Base-by-base conservation (phyloP, 2,888 invertebrate species). In the Taphrorychus bicolor region DNA sequence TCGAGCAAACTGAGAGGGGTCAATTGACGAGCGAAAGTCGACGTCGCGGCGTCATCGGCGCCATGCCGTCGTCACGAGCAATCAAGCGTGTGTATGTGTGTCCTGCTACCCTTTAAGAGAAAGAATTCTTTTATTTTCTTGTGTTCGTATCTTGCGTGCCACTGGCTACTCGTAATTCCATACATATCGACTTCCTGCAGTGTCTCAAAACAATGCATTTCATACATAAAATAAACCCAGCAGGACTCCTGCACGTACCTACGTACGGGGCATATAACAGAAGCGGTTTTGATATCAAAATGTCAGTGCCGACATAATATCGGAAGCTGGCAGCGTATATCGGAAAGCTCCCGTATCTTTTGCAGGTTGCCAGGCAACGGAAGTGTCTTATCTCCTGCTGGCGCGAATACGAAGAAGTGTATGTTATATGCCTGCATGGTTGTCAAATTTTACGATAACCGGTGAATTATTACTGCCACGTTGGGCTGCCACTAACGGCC, bases 391-490 rank as follows among this genome's bases (percentile, higher is more conserved):
- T 68, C 68, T 67, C 40, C 48, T 54, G 62, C 62, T 59, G 63
- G 63, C 61, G 63, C 57, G 61, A 63, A 63, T 61, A 53, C 59
- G 24, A 42, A 63, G 63, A 61, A 63, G 51, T 68, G 63, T 68
- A 68, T 68, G 68, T 68, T 68, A 59, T 63, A 45, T 69, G 69
- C 64, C 60, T 69, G 69, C 64, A 69, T 57, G 69, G 64, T 52
- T 69, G 69, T 69, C 69, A 69, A 69, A 69, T 69, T 65, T 65
- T 59, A 60, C 69, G 68, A 68, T 68, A 68, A 68, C 63, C 62
- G 63, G 48, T 63, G 62, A 67, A 67, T 51, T 67, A 67, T 67
- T 61, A 45, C 59, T 22, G 45, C 40, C 56, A 41, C 32, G 19
- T 40, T 40, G 16, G 14, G 56, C 40, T 56, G 56, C 40, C 17